Percentiles rank a stretch among this genome's conserved stretches.
Evolutionary conservation across 2,113 vertebrate genomes (phyloP).

Genomic region (Leucoraja erinaceus): DNA sequence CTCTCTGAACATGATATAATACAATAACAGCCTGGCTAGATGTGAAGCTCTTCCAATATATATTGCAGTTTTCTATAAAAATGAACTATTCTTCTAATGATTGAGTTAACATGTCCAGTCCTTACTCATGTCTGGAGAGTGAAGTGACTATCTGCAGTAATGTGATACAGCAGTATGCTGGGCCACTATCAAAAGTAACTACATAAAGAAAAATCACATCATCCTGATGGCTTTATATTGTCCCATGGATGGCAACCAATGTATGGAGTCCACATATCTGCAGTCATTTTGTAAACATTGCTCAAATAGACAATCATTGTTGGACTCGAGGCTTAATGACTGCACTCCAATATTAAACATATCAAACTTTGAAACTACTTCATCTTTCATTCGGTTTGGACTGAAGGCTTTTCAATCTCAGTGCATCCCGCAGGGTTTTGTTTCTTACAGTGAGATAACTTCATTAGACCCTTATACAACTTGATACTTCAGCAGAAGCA

Average conservation of each 20-base stretch:
- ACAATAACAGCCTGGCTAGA: neutral
- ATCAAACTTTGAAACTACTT: neutral
- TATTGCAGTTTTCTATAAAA: neutral
- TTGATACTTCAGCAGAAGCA: neutral
- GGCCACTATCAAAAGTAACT: neutral
- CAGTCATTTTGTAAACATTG: neutral
- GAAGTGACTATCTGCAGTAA: neutral
- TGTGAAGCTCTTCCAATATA: neutral
- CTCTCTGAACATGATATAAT: neutral
- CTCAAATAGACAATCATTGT: neutral
- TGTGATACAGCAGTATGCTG: neutral
- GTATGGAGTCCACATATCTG: neutral
- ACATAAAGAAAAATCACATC: neutral
- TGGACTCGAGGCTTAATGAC: neutral
- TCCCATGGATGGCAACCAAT: neutral
- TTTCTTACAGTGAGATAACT: neutral
- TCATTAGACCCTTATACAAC: neutral
- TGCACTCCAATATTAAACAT: neutral
- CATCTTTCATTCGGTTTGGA: neutral
- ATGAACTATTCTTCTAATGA: neutral
- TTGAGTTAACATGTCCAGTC: neutral
- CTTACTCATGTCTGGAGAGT: neutral
- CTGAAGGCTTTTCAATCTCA: neutral
- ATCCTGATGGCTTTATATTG: neutral
- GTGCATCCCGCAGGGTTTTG: neutral